Percentiles rank a stretch among this genome's conserved stretches.
phyloP scores from a whole-genome alignment of 2,113 vertebrate species.

The Illadopsis cleaveri region DNA sequence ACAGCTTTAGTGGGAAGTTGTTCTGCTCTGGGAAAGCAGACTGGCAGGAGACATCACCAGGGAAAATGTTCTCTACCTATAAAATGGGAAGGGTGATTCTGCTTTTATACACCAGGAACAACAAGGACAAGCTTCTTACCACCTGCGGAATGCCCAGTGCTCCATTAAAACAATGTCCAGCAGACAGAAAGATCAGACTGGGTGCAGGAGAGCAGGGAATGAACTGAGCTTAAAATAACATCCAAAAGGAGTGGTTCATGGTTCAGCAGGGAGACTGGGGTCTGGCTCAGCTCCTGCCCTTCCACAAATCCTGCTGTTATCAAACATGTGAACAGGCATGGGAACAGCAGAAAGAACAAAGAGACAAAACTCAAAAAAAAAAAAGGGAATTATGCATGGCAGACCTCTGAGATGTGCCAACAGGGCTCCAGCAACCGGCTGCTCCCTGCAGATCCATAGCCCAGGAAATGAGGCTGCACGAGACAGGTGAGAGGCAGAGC shows the following conservation, averaged over 20 bases:
- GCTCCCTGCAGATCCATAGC: not conserved
- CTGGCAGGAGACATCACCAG: not conserved
- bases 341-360: not conserved
- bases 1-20: not conserved
- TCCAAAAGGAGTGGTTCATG: not conserved
- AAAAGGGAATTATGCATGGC: not conserved
- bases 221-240: not conserved
- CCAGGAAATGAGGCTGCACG: not conserved
- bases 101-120: not conserved
- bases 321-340: not conserved
- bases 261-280: not conserved
- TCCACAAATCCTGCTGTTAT: not conserved
- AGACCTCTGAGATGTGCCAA: not conserved
- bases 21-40: not conserved
- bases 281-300: not conserved
- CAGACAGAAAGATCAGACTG: not conserved
- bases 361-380: not conserved
- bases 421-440: not conserved
- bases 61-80: not conserved
- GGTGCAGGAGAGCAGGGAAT: not conserved
- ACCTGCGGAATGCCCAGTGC: not conserved
- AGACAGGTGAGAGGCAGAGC: not conserved
- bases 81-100: not conserved
- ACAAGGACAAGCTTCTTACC: not conserved
- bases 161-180: not conserved